Evolutionary conservation across 53 echinoderm and acorn worm species (phyloP).

Genomic region (Mesocentrotus franciscanus): DNA sequence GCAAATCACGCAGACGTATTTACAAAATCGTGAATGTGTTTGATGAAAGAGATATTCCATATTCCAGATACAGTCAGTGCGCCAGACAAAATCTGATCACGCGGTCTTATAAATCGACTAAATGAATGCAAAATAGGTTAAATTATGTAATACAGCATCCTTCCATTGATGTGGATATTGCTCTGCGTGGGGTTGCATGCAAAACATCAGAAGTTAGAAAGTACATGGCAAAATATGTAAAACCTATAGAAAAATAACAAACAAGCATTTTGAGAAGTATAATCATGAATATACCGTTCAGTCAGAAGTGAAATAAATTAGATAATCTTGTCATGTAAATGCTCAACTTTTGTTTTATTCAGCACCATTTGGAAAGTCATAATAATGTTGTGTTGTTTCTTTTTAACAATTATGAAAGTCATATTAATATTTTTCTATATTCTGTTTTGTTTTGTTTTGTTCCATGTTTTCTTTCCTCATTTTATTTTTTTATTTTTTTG

Average conservation of each 20-base stretch:
- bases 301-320: background rate
- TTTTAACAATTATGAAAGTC: background rate
- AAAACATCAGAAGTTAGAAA: background rate
- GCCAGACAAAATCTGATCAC: background rate
- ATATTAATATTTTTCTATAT: too few species aligned
- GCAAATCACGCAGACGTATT: too few species aligned
- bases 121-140: slow-evolving; percentile 9
- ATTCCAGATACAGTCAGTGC: background rate
- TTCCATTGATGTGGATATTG: background rate
- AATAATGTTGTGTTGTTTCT: background rate
- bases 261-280: background rate
- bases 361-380: too few species aligned
- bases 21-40: too few species aligned
- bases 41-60: background rate
- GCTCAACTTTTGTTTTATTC: too few species aligned
- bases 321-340: background rate
- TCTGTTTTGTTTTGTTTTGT: too few species aligned
- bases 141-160: background rate
- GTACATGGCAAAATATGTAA: background rate
- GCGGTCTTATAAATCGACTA: background rate
- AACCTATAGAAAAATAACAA: background rate
- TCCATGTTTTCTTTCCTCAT: too few species aligned
- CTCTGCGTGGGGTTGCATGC: background rate
- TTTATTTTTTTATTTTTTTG: too few species aligned
- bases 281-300: background rate